Conservation (phyloP, 2,797 vertebrate species). For the Arremon brunneinucha region DNA sequence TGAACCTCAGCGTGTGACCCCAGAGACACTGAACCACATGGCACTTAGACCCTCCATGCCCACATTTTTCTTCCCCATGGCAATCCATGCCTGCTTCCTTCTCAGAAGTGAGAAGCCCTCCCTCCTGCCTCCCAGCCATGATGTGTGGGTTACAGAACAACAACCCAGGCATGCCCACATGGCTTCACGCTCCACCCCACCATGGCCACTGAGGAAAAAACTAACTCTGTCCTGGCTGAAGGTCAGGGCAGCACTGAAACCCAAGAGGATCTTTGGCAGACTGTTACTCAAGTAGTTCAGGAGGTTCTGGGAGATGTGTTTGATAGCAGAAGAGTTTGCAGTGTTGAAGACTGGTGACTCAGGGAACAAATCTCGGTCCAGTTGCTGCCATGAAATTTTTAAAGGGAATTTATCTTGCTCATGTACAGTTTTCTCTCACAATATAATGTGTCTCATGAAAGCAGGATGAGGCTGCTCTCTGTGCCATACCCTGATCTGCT, state of each 20-base stretch:
- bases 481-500: not conserved
- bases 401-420: not conserved
- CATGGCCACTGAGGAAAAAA: too few species aligned
- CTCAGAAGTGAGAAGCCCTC: not conserved
- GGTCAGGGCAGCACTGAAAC: not conserved
- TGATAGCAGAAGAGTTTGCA: not conserved
- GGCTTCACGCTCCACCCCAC: not conserved
- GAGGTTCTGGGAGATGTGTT: not conserved
- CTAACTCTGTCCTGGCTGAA: too few species aligned
- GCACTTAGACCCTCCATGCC: accelerated
- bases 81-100: not conserved
- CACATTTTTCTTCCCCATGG: not conserved
- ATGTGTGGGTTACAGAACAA: accelerated
- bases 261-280: not conserved
- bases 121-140: not conserved
- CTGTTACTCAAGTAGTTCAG: not conserved
- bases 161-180: accelerated
- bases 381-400: not conserved
- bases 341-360: not conserved
- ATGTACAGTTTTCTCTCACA: not conserved
- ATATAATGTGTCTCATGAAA: not conserved
- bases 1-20: not conserved
- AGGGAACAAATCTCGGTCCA: not conserved
- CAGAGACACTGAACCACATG: not conserved
- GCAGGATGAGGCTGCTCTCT: not conserved